A percentile compares a stretch with the other conserved stretches of the same genome.
Evolutionary conservation across 2,113 vertebrate genomes (phyloP).

Genomic region (Marmota monax): DNA sequence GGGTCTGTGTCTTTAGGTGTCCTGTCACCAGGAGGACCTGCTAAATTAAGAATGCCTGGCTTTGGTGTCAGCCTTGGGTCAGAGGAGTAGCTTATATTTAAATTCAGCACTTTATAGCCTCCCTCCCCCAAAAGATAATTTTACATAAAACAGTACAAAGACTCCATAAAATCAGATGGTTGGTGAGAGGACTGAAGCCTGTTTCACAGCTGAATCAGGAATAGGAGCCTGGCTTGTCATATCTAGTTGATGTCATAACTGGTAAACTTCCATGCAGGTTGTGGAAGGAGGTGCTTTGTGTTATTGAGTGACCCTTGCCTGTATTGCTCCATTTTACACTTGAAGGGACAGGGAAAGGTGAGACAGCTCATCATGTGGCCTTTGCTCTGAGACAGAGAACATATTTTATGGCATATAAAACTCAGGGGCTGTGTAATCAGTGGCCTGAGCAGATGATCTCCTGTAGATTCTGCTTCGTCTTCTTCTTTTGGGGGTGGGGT

Average conservation of each 20-base stretch:
- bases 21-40: background rate
- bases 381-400: background rate
- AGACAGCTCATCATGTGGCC: background rate
- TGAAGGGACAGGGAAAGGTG: background rate
- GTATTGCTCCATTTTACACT: background rate
- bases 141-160: background rate
- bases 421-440: too few relatives aligned
- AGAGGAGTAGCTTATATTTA: background rate
- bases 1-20: background rate
- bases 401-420: background rate
- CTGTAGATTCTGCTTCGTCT: background rate
- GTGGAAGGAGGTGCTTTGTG: too few relatives aligned
- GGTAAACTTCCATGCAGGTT: background rate
- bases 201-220: background rate
- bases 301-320: background rate
- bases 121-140: background rate
- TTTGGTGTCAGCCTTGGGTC: background rate
- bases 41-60: background rate
- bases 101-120: background rate
- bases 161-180: background rate
- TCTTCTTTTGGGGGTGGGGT: too few relatives aligned
- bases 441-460: background rate
- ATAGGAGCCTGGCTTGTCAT: background rate
- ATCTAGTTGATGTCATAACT: too few relatives aligned
- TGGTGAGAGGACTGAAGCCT: background rate